These are phyloP conservation scores for Melitaea cinxia DNA, from an alignment of 1,140 invertebrate genomes.

Conservation along the genomic window DNA sequence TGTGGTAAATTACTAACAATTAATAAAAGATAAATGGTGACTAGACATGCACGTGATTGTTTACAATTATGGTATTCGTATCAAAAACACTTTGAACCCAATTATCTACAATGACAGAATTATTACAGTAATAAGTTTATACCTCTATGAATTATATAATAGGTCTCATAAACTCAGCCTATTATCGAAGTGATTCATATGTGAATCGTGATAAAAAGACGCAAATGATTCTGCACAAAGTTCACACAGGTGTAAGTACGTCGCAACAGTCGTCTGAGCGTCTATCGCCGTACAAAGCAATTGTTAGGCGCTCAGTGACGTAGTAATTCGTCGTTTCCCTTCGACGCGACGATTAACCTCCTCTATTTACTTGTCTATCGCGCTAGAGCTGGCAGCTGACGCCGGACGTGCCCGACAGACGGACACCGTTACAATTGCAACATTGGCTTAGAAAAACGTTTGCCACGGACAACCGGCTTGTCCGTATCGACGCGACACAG, in stretches of 20 bases:
- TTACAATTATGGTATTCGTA: constrained; percentile 1
- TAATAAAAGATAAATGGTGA: not conserved
- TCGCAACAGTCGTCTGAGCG: constrained; percentile 48
- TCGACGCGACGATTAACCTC: constrained; percentile 76
- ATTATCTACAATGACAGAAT: constrained; percentile 2
- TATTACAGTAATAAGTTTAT: no score
- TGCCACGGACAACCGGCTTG: constrained; percentile 62
- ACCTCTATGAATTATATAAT: no score
- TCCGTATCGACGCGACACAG: constrained; percentile 47
- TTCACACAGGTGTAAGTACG: constrained; percentile 42
- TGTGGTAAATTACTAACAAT: constrained; percentile 7
- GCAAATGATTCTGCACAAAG: constrained; percentile 16
- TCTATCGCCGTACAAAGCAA: constrained; percentile 74
- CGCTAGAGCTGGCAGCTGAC: constrained; percentile 73
- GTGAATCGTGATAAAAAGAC: not conserved
- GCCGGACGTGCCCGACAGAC: constrained; percentile 72
- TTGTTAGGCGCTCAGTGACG: constrained; percentile 71
- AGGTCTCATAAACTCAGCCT: no score
- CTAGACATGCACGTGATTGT: not conserved
- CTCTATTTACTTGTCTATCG: constrained; percentile 80
- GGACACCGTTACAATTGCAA: constrained; percentile 75
- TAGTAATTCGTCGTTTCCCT: constrained; percentile 79
- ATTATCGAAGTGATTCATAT: not conserved
- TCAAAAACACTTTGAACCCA: not conserved
- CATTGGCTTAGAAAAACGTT: constrained; percentile 80